Base-by-base conservation (phyloP, 1,140 invertebrate genomes). In the Tetramorium alpestre region DNA sequence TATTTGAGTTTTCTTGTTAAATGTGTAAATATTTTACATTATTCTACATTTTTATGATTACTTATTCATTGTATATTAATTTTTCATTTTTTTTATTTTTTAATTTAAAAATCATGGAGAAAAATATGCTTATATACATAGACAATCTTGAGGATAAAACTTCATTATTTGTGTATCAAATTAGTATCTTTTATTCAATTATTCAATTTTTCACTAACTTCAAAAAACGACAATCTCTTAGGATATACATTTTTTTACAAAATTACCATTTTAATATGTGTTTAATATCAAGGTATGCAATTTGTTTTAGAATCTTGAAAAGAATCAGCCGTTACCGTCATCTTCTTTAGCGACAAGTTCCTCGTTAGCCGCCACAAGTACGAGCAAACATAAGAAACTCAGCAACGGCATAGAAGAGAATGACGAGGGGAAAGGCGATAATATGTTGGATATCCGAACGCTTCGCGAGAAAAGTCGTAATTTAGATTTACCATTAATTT, bases 381-480 rank as follows among this genome's bases (percentile, higher is more conserved):
- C 85, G 18, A 85, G 75, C 51, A 84, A 81, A 56, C 4, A 18
- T 18, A 58, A 3, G 6, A 81, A 84, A 44, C 56, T 56, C 8
- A 44, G 81, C 56, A 88, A 58, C 8, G n/a, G 49, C 2, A 44
- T 25, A 8, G 89, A 91, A 8, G 84, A 92, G 18, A 80, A 77
- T 33, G 93, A 93, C 10, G 92, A 93, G 41, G 89, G 77, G 7
- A 93, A 94, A 58, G 92, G 93, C 18, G 94, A 95, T 44, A 94
- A 95, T 22, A 95, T 97, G 92, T 94, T 98, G 89, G 98, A 98
- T 93, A 98, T 98, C 85, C 97, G 97, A 86, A 97, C 97, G 60
- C 95, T 99, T 56, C 96, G 98, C 47, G 98, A 98, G 94, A 98
- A 98, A 95, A 98, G 98, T 95, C 97, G 97, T 88, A 97, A 98